These are phyloP conservation scores for Trissolcus japonicus DNA, from an alignment of 2,888 invertebrate species.

Conservation along the genomic window DNA sequence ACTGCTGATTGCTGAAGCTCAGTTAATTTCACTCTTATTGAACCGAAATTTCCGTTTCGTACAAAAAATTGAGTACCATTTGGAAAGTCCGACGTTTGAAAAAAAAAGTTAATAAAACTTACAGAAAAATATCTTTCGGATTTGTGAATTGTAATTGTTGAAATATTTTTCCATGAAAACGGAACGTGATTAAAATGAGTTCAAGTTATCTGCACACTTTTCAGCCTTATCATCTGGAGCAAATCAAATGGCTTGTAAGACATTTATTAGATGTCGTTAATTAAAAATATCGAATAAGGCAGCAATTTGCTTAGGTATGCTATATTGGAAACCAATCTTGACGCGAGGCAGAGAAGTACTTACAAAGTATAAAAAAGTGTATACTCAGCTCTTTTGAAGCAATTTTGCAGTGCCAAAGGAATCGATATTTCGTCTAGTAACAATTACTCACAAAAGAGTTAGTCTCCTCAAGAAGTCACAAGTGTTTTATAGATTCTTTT, in stretches of 20 bases:
- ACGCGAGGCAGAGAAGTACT: conserved; percentile 31
- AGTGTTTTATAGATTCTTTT: conserved; percentile 27
- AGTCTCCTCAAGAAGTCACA: conserved; percentile 23
- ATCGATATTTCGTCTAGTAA: conserved; percentile 43
- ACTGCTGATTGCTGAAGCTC: too few relatives aligned
- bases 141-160: too few relatives aligned
- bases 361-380: conserved; percentile 37
- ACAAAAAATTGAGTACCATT: too few relatives aligned
- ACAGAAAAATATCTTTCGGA: too few relatives aligned
- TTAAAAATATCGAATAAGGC: conserved; percentile 13
- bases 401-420: conserved; percentile 42
- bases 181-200: not conserved
- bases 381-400: conserved; percentile 38
- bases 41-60: too few relatives aligned
- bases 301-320: conserved; percentile 18
- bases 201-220: not conserved
- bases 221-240: not conserved
- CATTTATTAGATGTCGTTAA: conserved; percentile 9
- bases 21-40: too few relatives aligned
- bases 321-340: conserved; percentile 36
- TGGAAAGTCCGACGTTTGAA: too few relatives aligned
- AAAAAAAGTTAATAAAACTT: too few relatives aligned
- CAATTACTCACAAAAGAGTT: conserved; percentile 36
- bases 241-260: not conserved
- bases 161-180: not conserved